Conservation (phyloP, 92 coral and sea anemone genomes). For the Pocillopora meandrina region DNA sequence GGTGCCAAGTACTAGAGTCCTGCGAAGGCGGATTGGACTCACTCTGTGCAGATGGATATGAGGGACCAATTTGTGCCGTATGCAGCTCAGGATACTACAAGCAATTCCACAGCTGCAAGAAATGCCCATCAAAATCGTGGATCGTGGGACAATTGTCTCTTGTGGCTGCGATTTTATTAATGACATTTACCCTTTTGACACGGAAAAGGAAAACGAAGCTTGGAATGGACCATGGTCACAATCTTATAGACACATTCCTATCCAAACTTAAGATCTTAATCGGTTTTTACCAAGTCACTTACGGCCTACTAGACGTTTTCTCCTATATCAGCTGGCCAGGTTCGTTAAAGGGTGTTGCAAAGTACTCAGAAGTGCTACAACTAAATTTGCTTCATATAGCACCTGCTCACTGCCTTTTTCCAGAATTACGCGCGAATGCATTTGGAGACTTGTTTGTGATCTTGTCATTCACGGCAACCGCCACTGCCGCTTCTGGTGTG, state of each 20-base stretch:
- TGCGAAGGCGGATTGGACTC: slow-evolving; percentile 4
- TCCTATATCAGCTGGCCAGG: too few relatives aligned
- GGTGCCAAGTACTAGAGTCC: not conserved
- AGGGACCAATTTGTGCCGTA: too few relatives aligned
- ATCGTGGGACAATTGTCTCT: not conserved
- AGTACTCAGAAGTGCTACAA: not conserved
- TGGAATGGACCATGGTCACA: not conserved
- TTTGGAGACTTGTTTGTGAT: not conserved
- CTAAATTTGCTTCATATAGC: not conserved
- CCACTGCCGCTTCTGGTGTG: not conserved
- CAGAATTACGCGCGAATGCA: not conserved
- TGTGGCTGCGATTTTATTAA: not conserved
- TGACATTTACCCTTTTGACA: too few relatives aligned
- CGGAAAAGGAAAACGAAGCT: not conserved
- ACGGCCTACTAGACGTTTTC: too few relatives aligned
- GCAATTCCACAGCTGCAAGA: too few relatives aligned
- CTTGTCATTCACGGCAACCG: too few relatives aligned
- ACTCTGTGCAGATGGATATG: not conserved
- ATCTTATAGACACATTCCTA: not conserved
- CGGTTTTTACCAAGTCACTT: too few relatives aligned
- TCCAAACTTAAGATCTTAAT: not conserved
- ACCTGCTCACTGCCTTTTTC: not conserved
- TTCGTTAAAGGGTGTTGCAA: not conserved
- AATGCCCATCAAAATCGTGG: too few relatives aligned
- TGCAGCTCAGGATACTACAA: too few relatives aligned